Evolutionary conservation across 2,797 vertebrate genomes (phyloP).

Genomic region (Myoxocephalus aenaeus): DNA sequence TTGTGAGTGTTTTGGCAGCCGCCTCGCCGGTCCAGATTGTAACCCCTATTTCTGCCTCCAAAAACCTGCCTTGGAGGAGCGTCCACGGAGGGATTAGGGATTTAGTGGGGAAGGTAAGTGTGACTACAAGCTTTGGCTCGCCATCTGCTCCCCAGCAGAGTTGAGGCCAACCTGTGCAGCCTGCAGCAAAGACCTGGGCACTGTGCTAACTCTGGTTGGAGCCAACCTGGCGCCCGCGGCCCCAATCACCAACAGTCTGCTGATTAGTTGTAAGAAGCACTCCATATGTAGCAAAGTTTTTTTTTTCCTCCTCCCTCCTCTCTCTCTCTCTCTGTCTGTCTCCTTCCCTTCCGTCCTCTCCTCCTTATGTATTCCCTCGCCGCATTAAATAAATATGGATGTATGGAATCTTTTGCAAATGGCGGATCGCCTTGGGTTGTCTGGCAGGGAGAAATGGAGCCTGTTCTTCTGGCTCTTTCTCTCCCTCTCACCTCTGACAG

Average conservation of each 20-base stretch:
- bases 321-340: constrained; percentile 48
- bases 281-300: constrained; percentile 99
- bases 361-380: constrained; percentile 61
- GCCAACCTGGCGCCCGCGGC: constrained; percentile 93
- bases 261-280: constrained; percentile 99
- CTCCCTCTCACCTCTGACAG: constrained; percentile 73
- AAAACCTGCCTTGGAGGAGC: constrained; percentile 99
- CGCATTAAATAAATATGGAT: constrained; percentile 80
- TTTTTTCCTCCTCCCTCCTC: constrained; percentile 14
- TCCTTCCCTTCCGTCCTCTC: constrained; percentile 68
- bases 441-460: constrained; percentile 57
- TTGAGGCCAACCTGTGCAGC: constrained; percentile 99
- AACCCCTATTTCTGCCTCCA: constrained; percentile 99
- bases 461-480: constrained; percentile 56
- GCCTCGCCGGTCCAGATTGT: constrained; percentile 97
- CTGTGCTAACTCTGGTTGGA: constrained; percentile 92
- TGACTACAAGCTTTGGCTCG: constrained; percentile 99
- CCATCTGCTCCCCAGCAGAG: constrained; percentile 99
- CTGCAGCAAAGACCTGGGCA: constrained; percentile 99
- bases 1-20: constrained; percentile 99
- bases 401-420: constrained; percentile 56
- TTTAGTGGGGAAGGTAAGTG: constrained; percentile 99
- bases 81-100: constrained; percentile 99
- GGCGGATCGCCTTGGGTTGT: constrained; percentile 63
- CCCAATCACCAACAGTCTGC: constrained; percentile 98